Conservation (phyloP, 2,797 vertebrate genomes). For the Knipowitschia caucasica region DNA sequence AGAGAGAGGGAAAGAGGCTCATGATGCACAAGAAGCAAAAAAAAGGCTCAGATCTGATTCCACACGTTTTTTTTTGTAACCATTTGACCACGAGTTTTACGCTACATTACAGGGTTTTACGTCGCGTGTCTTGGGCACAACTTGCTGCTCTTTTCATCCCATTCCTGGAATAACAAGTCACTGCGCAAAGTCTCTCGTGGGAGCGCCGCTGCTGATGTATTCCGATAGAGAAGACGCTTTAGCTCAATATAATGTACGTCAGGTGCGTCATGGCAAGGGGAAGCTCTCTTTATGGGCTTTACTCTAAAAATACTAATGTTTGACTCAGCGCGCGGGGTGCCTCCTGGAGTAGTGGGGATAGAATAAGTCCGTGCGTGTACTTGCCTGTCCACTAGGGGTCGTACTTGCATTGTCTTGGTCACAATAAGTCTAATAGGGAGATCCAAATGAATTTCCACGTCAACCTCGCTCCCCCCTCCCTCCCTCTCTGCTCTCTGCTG, state of each 20-base stretch:
- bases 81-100: conserved; percentile 1
- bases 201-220: background rate
- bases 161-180: conserved; percentile 26
- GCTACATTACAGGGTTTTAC: conserved; percentile 28
- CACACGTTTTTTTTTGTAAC: background rate
- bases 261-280: conserved; percentile 8
- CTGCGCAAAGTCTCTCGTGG: background rate
- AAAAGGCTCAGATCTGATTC: background rate
- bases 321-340: conserved; percentile 15
- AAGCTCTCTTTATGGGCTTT: conserved; percentile 21
- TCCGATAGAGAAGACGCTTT: background rate
- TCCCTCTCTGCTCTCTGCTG: conserved; percentile 16
- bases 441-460: conserved; percentile 69
- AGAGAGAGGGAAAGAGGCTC: background rate
- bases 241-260: conserved; percentile 1
- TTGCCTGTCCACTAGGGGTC: conserved; percentile 65
- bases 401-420: conserved; percentile 69
- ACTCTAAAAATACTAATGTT: conserved; percentile 11
- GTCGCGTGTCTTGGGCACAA: conserved; percentile 37
- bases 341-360: conserved; percentile 20
- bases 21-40: background rate
- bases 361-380: background rate
- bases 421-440: conserved; percentile 57
- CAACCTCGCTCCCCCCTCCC: conserved; percentile 12
- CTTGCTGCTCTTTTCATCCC: conserved; percentile 55